Conservation (phyloP, 2,888 invertebrate species). For the Tenthredo mesomela region DNA sequence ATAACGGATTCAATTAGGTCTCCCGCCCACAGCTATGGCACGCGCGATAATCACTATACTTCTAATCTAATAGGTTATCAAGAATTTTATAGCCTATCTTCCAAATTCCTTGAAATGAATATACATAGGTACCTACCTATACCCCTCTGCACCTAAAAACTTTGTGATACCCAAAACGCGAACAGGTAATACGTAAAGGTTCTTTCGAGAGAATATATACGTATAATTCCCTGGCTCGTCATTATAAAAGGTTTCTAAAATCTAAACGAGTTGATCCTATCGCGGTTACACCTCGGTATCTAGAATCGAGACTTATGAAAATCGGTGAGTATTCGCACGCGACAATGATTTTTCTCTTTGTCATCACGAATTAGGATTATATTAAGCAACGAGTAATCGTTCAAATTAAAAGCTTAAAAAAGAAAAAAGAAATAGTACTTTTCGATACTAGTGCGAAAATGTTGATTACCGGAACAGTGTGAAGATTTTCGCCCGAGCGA, state of each 20-base stretch:
- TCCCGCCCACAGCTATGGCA: not conserved
- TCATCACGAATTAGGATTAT: not conserved
- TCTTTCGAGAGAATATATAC: not conserved
- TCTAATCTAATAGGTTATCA: not conserved
- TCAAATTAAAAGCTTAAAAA: not conserved
- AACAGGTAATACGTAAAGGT: not conserved
- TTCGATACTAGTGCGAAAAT: no score
- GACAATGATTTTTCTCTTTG: not conserved
- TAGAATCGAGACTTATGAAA: not conserved
- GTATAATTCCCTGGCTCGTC: not conserved
- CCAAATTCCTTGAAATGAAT: not conserved
- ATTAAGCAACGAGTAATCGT: not conserved
- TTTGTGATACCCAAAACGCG: constrained; percentile 29
- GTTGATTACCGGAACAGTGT: no score
- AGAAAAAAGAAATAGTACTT: not conserved
- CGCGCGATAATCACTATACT: not conserved
- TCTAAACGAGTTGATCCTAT: constrained; percentile 18
- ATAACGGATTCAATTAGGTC: constrained; percentile 7
- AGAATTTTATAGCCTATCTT: constrained; percentile 24
- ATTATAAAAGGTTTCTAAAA: not conserved
- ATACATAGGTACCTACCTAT: no score
- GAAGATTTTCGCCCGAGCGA: no score
- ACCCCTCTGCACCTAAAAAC: not conserved
- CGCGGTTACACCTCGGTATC: not conserved
- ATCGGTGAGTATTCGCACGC: not conserved